phyloP scores from a whole-genome alignment of 2,113 vertebrate genomes.

The Antigone vipio region DNA sequence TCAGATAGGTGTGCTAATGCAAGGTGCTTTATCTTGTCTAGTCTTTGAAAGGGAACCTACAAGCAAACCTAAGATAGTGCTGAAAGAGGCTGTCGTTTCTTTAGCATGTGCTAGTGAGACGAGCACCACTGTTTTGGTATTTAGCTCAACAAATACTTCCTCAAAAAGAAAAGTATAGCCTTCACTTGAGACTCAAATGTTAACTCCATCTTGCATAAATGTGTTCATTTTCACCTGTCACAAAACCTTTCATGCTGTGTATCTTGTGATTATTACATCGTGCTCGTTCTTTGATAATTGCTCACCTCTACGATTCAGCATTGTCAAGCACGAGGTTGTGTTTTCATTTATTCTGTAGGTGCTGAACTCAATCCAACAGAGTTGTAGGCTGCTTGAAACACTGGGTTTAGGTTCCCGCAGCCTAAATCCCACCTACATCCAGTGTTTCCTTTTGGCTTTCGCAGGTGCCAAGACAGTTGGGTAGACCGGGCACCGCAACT shows the following conservation, averaged over 20 bases:
- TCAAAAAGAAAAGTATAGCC: background rate
- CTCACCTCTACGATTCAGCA: background rate
- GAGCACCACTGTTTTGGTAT: background rate
- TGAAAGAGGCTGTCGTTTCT: background rate
- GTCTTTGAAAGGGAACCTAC: background rate
- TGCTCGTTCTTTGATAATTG: background rate
- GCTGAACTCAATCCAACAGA: background rate
- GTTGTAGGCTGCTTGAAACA: background rate
- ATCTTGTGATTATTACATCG: background rate
- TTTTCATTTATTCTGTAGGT: background rate
- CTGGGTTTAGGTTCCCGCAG: background rate
- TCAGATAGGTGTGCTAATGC: background rate
- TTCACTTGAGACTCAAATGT: slow-evolving; percentile 36
- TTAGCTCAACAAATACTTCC: background rate
- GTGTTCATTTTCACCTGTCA: background rate
- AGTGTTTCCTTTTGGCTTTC: background rate
- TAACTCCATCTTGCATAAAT: background rate
- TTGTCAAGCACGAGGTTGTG: background rate
- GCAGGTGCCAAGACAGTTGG: background rate
- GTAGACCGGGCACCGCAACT: background rate
- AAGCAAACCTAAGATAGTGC: background rate
- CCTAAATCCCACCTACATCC: background rate
- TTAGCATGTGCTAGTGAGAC: background rate
- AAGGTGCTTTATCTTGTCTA: background rate
- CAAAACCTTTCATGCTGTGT: background rate